Evolutionary conservation across 2,888 invertebrate genomes (phyloP).

Genomic region (Antitype chi): DNA sequence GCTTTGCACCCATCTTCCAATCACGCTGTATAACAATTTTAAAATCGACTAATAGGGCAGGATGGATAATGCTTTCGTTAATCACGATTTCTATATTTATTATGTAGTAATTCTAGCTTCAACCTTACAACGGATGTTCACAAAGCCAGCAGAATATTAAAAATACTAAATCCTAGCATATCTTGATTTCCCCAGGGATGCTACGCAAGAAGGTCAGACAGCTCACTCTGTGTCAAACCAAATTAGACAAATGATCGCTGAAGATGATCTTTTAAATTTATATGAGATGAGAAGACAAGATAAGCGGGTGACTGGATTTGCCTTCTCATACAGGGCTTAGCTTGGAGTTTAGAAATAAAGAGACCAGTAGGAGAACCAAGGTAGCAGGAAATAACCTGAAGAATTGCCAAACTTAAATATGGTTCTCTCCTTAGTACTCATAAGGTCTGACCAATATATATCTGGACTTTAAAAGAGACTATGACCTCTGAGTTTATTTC

Average conservation of each 20-base stretch:
- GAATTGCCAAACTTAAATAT: no score
- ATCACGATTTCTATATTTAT: background rate
- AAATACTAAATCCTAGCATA: constrained; percentile 6
- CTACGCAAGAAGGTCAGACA: constrained; percentile 1
- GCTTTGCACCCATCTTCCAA: no score
- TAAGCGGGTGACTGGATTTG: no score
- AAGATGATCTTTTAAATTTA: background rate
- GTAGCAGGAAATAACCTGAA: no score
- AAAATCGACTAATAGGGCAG: background rate
- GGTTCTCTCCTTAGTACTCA: background rate
- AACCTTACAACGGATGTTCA: background rate
- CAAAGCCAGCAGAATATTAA: constrained; percentile 28
- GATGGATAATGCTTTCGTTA: background rate
- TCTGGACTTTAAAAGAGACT: background rate
- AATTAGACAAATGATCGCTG: constrained; percentile 15
- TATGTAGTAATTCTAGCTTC: background rate
- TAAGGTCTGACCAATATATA: background rate
- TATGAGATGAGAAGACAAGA: background rate
- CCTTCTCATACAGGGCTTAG: no score
- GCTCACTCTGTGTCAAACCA: constrained; percentile 1
- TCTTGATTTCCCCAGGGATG: constrained; percentile 46
- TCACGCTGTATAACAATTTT: background rate
- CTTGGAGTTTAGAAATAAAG: no score
- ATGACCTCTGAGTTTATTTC: no score
- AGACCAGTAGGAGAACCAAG: no score